A percentile compares a stretch with the other conserved stretches of the same genome.
Conservation (phyloP, 2,888 invertebrate genomes). For the Cryptus viduatorius region DNA sequence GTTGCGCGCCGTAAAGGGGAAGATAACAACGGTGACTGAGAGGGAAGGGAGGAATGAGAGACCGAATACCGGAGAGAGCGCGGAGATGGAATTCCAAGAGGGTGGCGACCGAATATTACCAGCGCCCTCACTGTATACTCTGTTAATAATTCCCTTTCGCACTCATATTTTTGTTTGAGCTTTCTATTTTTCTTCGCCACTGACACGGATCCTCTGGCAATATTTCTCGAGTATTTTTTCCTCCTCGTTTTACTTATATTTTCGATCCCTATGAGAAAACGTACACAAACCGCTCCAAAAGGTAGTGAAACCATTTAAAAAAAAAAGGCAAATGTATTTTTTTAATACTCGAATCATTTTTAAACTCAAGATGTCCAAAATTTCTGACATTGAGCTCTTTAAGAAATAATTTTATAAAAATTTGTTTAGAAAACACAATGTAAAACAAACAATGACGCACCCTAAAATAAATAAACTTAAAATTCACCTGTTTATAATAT, state of each 20-base stretch:
- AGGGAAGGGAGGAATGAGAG: background rate
- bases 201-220: background rate
- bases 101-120: slow-evolving; percentile 5
- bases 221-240: background rate
- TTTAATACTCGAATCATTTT: background rate
- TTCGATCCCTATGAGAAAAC: background rate
- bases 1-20: background rate
- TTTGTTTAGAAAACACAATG: too few relatives aligned
- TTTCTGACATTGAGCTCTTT: too few relatives aligned
- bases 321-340: background rate
- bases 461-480: too few relatives aligned
- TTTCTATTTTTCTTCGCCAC: background rate
- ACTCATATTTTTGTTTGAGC: background rate
- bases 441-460: too few relatives aligned
- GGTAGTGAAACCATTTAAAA: background rate
- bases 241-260: background rate
- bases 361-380: too few relatives aligned
- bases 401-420: too few relatives aligned
- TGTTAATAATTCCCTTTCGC: slow-evolving; percentile 5
- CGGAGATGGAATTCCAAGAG: slow-evolving; percentile 22
- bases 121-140: background rate
- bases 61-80: background rate
- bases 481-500: too few relatives aligned
- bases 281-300: background rate
- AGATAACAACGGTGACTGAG: background rate